phyloP scores from a whole-genome alignment of 2,113 vertebrate species.

The Chrysemys picta region DNA sequence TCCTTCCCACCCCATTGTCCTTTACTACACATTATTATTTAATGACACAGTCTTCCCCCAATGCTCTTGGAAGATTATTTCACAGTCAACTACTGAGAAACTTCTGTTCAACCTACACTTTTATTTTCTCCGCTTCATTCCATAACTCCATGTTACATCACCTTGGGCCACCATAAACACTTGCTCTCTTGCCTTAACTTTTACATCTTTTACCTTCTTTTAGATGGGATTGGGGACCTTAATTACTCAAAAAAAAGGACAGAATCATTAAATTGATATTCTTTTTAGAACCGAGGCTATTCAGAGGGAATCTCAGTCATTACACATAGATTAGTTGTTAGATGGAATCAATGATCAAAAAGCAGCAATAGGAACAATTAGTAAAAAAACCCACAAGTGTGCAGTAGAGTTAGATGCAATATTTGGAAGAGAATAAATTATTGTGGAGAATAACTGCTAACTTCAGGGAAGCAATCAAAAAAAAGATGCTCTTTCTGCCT shows the following conservation, averaged over 20 bases:
- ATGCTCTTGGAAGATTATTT: not conserved
- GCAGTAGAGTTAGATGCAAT: not conserved
- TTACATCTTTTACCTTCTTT: not conserved
- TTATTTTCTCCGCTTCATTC: not conserved
- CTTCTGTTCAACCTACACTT: not conserved
- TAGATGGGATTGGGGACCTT: not conserved
- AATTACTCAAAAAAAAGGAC: not conserved
- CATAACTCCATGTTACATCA: not conserved
- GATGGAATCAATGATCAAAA: not conserved
- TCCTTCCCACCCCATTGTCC: not conserved
- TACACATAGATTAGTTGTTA: not conserved
- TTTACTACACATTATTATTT: not conserved
- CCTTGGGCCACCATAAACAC: not conserved
- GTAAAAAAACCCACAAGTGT: not conserved
- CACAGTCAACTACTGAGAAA: not conserved
- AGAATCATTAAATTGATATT: not conserved
- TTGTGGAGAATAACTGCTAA: conserved; percentile 3
- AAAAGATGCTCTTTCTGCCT: not conserved
- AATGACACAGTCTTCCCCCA: not conserved
- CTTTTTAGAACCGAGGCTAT: not conserved
- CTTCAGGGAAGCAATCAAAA: conserved; percentile 32
- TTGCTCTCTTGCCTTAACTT: not conserved
- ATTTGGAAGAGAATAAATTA: conserved; percentile 31
- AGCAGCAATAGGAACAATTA: not conserved
- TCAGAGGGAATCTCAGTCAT: not conserved